Conservation (phyloP, 30 jellyfish, hydroid and myxozoan genomes). For the Turritopsis dohrnii region DNA sequence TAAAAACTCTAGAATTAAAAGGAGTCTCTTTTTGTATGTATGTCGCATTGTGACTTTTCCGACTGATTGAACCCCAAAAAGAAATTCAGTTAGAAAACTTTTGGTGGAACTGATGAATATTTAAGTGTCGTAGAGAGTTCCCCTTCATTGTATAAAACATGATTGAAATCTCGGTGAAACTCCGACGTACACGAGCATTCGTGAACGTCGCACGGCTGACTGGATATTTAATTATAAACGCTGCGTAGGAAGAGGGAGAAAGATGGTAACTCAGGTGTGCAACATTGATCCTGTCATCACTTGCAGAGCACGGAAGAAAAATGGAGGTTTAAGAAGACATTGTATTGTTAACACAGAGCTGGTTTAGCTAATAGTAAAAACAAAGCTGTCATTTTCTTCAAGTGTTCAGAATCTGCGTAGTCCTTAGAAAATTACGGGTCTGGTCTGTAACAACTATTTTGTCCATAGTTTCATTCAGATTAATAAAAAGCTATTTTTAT, state of each 20-base stretch:
- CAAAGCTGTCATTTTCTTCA: not conserved
- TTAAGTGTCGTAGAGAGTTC: not conserved
- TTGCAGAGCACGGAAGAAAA: too few species aligned
- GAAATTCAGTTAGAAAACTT: not conserved
- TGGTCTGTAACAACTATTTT: too few species aligned
- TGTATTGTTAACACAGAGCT: not conserved
- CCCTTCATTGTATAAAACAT: not conserved
- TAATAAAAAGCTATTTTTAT: too few species aligned
- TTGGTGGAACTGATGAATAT: not conserved
- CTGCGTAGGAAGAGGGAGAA: constrained; percentile 31
- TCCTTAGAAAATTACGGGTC: too few species aligned
- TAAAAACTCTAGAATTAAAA: not conserved
- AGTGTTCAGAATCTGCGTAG: too few species aligned
- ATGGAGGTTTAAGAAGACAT: too few species aligned
- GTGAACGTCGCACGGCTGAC: constrained; percentile 44
- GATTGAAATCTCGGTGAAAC: constrained; percentile 24
- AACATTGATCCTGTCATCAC: constrained; percentile 59
- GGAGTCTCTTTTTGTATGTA: not conserved
- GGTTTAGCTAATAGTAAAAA: not conserved
- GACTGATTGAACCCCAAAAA: not conserved
- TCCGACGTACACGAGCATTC: constrained; percentile 41
- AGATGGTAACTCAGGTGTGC: constrained; percentile 25
- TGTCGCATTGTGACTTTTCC: not conserved
- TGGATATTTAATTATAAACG: constrained; percentile 17
- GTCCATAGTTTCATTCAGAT: too few species aligned